phyloP scores from a whole-genome alignment of 30 jellyfish, hydroid and myxozoan genomes.

The Haliclystus octoradiatus region DNA sequence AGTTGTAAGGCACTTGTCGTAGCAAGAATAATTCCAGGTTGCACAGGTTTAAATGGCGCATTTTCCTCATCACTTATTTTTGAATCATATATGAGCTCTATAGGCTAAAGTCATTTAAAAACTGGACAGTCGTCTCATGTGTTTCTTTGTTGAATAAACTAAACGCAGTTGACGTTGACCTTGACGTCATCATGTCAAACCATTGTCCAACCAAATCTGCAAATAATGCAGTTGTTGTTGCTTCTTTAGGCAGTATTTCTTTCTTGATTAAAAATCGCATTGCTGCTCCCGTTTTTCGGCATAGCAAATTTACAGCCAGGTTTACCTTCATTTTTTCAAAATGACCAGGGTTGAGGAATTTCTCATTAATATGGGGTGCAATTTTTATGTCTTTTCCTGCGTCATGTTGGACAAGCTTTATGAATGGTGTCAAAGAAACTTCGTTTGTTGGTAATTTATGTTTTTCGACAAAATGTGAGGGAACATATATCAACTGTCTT shows the following conservation, averaged over 20 bases:
- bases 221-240: neutral
- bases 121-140: neutral
- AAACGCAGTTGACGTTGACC: neutral
- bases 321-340: neutral
- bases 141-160: neutral
- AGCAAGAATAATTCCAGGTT: neutral
- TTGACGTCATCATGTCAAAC: neutral
- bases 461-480: neutral
- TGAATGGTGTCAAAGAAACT: neutral
- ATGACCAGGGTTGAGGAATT: neutral
- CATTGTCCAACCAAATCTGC: neutral
- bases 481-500: neutral
- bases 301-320: neutral
- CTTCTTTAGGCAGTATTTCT: neutral
- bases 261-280: neutral
- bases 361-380: neutral
- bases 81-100: neutral
- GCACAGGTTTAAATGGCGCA: neutral
- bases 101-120: neutral
- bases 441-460: neutral
- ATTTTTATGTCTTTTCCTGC: neutral
- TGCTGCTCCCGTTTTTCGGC: neutral
- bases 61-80: neutral
- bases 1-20: neutral
- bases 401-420: neutral